Base-by-base conservation (phyloP, 2,797 vertebrate species). In the Gymnoscopelus braueri region DNA sequence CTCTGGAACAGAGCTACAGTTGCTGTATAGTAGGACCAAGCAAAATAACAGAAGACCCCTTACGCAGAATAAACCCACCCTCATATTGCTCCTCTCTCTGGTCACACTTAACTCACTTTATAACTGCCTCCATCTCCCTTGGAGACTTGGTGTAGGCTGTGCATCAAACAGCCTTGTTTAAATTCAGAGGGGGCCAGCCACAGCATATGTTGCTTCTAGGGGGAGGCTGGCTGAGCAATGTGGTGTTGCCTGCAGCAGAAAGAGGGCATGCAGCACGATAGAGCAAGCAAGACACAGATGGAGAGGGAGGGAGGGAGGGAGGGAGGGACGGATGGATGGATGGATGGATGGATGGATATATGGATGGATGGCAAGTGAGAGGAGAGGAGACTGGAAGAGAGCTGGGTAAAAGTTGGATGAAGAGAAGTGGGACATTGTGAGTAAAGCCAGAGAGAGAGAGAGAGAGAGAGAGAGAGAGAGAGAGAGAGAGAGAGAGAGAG, bases 121-220 rank as follows among this genome's bases (percentile, higher is more conserved):
- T 83, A 79, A 83, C 81, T 76, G 75, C 66, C 19, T 48, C 71
- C 81, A 39, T 39, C 35, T 39, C 39, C 39, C 39, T 44, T 8
- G 1, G 39, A 44, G 39, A 10, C 39, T 44, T 35, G 6, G 32
- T 35, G 6, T 35, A 35, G 78, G 63, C 64, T 29, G 72, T 69
- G 76, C 74, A 79, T 53, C 60, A 54, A 13, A 71, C 11, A 8
- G 8, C 64, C 61, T 72, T 76, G 73, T 83, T 83, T 71, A 78
- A 72, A 81, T 87, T 81, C 85, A 80, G 67, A 71, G 65, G 39
- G 19, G 75, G 64, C 69, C 62, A 51, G 71, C 74, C 79, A 74
- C 63, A 69, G 76, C 81, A 81, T 39, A 39, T 83, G 84, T 60
- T 83, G 74, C 70, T 81, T 70, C 70, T 65, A 67, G 80, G 62